Base-by-base conservation (phyloP, 2,113 vertebrate species). In the Pachyramphus minor region DNA sequence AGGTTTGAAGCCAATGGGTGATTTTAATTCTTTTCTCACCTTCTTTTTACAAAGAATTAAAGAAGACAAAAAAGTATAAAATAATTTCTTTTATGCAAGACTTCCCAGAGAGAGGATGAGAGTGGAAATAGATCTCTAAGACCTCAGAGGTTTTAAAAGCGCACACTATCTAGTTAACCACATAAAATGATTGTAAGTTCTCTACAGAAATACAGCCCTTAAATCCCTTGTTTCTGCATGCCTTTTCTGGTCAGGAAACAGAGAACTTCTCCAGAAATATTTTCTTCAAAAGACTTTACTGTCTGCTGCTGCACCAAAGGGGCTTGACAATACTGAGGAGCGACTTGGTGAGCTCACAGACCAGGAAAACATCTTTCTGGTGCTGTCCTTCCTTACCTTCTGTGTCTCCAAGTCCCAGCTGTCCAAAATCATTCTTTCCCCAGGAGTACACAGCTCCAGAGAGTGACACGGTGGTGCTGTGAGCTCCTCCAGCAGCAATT, bases 391-490 rank as follows among this genome's bases (percentile, higher is more conserved):
- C 35, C 86, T 95, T 96, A 99, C 99, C 98, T 97, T 98, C 78
- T 4, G 97, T 98, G 85, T 99, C 98, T 96, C 98, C 98, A 1
- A 99, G 98, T 64, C 99, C 99, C 83, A 99, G 98, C 79, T 99
- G 99, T 42, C 99, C 99, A 30, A 95, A 98, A 82, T 95, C 69
- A 69, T 99, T 99, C 95, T 98, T 99, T 79, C 99, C 99, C 99
- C 99, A 99, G 12, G 98, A 98, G 53, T 98, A 99, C 31, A 99
- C 97, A 7, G 98, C 98, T 81, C 99, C 99, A 4, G 99, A 99
- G 82, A 99, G 96, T 13, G 99, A 99, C 75, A 99, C 97, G 2
- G 96, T 97, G 11, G 97, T 87, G 67, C 99, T 99, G 98, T 99
- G 99, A 96, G 98, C 98, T 91, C 98, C 98, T 85, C 99, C 99